These are phyloP conservation scores for Stegostoma tigrinum DNA, from an alignment of 2,113 vertebrate genomes.

Conservation along the genomic window DNA sequence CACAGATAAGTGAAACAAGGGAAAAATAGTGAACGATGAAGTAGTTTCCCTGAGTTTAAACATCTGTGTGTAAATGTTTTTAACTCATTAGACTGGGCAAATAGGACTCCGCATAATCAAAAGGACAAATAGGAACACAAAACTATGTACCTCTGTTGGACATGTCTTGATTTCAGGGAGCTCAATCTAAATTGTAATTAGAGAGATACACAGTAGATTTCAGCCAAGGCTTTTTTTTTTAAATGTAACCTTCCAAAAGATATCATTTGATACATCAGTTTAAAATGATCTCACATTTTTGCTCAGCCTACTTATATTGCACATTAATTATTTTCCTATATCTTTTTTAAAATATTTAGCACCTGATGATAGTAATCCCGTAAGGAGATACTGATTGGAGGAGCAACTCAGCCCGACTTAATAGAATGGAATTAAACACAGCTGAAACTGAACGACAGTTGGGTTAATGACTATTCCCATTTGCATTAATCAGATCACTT, in stretches of 20 bases:
- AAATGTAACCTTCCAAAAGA: not conserved
- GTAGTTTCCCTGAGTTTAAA: not conserved
- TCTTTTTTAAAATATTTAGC: not conserved
- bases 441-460: not conserved
- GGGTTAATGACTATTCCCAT: not conserved
- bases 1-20: not conserved
- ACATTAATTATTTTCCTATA: not conserved
- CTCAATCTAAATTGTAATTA: not conserved
- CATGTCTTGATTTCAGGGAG: not conserved
- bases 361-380: not conserved
- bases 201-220: not conserved
- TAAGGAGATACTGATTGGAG: not conserved
- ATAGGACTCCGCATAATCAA: not conserved
- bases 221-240: not conserved
- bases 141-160: not conserved
- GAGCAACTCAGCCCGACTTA: not conserved
- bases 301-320: not conserved
- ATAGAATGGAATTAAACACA: not conserved
- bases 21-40: not conserved
- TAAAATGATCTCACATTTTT: not conserved
- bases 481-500: not conserved
- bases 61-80: not conserved
- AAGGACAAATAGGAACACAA: not conserved
- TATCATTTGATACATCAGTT: not conserved
- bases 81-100: not conserved